A percentile compares a stretch with the other conserved stretches of the same genome.
These are phyloP conservation scores for Montipora cactus DNA, from an alignment of 64 coral and sea anemone genomes.

Conservation along the genomic window DNA sequence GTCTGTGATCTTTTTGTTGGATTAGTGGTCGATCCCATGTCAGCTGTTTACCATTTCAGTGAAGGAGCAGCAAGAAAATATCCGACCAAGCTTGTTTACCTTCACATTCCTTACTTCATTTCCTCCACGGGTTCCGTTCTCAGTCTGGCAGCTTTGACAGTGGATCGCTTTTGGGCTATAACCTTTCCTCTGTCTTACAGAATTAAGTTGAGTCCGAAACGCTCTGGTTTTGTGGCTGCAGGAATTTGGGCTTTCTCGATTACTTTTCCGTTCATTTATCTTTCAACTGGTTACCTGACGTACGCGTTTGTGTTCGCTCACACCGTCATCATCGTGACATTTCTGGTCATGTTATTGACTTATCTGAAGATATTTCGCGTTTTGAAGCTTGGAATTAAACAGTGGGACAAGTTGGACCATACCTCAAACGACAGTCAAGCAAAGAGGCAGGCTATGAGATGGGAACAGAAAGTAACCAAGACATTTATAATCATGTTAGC, in stretches of 20 bases:
- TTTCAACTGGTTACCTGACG: slow-evolving; percentile 64
- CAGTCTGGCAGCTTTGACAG: slow-evolving; percentile 82
- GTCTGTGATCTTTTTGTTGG: slow-evolving; percentile 78
- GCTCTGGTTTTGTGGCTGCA: slow-evolving; percentile 54
- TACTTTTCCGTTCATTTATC: slow-evolving; percentile 71
- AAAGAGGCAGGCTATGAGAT: slow-evolving; percentile 69
- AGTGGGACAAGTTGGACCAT: slow-evolving; percentile 57
- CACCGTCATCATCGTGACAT: slow-evolving; percentile 72
- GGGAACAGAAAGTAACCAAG: slow-evolving; percentile 88
- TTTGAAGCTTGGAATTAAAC: slow-evolving; percentile 57
- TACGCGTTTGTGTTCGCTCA: slow-evolving; percentile 87
- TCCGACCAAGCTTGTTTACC: not conserved
- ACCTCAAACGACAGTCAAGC: slow-evolving; percentile 42
- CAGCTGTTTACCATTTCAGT: slow-evolving; percentile 51
- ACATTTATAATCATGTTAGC: slow-evolving; percentile 77
- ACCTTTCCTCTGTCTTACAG: slow-evolving; percentile 71
- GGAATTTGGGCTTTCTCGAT: slow-evolving; percentile 83
- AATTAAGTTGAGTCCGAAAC: slow-evolving; percentile 58
- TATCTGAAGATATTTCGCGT: slow-evolving; percentile 82
- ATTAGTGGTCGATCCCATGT: slow-evolving; percentile 75
- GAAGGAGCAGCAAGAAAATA: slow-evolving; percentile 55
- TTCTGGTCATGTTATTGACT: slow-evolving; percentile 79
- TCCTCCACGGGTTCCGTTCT: slow-evolving; percentile 86
- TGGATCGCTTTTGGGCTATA: slow-evolving; percentile 90
- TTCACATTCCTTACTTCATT: slow-evolving; percentile 84